Percentiles rank a stretch among this genome's conserved stretches.
phyloP scores from a whole-genome alignment of 2,888 invertebrate species.

The Emmelina monodactyla region DNA sequence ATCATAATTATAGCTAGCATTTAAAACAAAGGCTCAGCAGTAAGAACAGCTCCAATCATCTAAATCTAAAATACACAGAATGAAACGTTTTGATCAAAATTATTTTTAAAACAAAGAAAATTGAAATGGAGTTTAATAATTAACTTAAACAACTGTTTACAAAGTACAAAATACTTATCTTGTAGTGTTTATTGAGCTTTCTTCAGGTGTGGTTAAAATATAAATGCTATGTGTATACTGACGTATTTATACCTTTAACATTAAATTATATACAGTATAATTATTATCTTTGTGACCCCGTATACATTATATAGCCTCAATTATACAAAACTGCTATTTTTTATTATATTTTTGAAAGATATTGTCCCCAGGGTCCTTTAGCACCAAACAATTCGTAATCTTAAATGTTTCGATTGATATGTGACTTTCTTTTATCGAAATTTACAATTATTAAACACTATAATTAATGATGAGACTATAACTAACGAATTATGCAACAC shows the following conservation, averaged over 20 bases:
- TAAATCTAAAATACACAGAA: no score
- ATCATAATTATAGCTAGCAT: no score
- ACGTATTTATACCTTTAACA: slow-evolving; percentile 10
- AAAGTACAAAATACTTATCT: no score
- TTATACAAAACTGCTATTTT: slow-evolving; percentile 11
- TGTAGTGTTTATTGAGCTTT: slow-evolving; percentile 39
- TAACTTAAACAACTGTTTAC: no score
- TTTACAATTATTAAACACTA: slow-evolving; percentile 1
- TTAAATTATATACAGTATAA: slow-evolving; percentile 16
- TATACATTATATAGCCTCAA: slow-evolving; percentile 47
- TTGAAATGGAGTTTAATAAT: no score
- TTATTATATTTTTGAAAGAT: not conserved
- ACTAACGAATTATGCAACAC: not conserved
- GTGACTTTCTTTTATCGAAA: not conserved
- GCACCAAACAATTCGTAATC: not conserved
- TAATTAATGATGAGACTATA: not conserved
- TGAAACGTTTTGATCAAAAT: no score
- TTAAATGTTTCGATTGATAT: not conserved
- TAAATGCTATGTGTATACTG: slow-evolving; percentile 41
- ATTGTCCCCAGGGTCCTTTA: no score
- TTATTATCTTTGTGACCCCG: slow-evolving; percentile 43
- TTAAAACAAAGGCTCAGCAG: no score
- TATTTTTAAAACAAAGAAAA: no score
- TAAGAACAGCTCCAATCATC: no score
- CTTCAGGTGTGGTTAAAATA: slow-evolving; percentile 56